Evolutionary conservation across 2,113 vertebrate species (phyloP), one percentile per base, ranked within the genome.

Genomic region (Microcebus tavaratra): DNA sequence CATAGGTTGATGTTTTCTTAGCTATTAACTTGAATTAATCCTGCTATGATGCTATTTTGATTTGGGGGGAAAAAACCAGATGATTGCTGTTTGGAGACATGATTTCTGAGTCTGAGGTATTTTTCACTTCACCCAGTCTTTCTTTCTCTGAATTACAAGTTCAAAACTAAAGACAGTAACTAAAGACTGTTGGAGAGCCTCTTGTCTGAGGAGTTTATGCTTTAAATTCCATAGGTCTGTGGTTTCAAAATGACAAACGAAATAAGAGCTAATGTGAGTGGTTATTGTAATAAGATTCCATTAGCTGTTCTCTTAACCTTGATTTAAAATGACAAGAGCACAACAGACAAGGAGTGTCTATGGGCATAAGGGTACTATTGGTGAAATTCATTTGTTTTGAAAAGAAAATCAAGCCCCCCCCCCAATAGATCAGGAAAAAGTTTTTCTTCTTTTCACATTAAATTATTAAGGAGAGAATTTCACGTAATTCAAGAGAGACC

Each of bases 1-100:
- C 12, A n/a, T 45, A 88, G 63, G 53, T n/a, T 86, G 72, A 85
- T 97, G 70, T 96, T 98, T 97, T 96, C 95, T 95, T 50, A 50
- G 70, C 65, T 11, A 84, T 81, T 73, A 45, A 78, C 55, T 94
- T 76, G 82, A 88, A 36, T 95, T 95, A 67, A 92, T 82, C 9
- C 78, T 96, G 72, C 91, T 96, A 81, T 5, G 20, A 57, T 83
- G 91, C 53, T 81, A 45, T 85, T 94, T 87, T 45, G 9, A 94
- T 86, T 92, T 72, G 86, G 50, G 93, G 84, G 95, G 92, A 78
- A 65, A 57, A 15, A n/a, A 39, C 6, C 8, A 29, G 48, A 70
- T 59, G 8, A n/a, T 82, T 93, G 48, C 17, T 68, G 67, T 96
- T 73, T 29, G 67, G 36, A 70, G 50, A 63, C 45, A 61, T 29